A percentile compares a stretch with the other conserved stretches of the same genome.
Conservation (phyloP, 1,140 invertebrate genomes). For the Limonius californicus region DNA sequence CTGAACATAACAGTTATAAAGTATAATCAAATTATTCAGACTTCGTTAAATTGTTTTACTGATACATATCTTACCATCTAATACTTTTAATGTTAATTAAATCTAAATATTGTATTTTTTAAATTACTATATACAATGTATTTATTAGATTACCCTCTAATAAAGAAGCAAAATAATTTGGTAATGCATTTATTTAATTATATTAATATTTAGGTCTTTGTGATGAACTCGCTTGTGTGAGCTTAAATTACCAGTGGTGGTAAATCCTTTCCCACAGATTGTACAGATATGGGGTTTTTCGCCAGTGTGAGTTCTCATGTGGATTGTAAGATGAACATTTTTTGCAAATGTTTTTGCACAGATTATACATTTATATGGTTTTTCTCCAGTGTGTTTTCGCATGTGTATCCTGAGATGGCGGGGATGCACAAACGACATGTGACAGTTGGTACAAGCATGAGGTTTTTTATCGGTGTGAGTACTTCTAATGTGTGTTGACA, state of each 20-base stretch:
- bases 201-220: constrained; percentile 18
- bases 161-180: no score
- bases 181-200: no score
- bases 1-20: no score
- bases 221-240: constrained; percentile 56
- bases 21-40: no score
- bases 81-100: no score
- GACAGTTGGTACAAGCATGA: constrained; percentile 50
- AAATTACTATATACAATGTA: no score
- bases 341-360: constrained; percentile 54
- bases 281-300: constrained; percentile 60
- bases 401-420: constrained; percentile 23
- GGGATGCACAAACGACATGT: constrained; percentile 47
- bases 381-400: constrained; percentile 41
- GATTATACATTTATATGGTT: constrained; percentile 47
- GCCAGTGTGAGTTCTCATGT: constrained; percentile 63
- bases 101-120: no score
- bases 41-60: no score
- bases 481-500: constrained; percentile 73
- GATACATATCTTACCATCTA: no score
- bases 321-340: constrained; percentile 50
- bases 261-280: constrained; percentile 45
- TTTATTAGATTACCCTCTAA: no score
- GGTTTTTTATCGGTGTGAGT: constrained; percentile 58
- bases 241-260: constrained; percentile 43